phyloP scores from a whole-genome alignment of 2,113 vertebrate genomes.

The Mastomys coucha region DNA sequence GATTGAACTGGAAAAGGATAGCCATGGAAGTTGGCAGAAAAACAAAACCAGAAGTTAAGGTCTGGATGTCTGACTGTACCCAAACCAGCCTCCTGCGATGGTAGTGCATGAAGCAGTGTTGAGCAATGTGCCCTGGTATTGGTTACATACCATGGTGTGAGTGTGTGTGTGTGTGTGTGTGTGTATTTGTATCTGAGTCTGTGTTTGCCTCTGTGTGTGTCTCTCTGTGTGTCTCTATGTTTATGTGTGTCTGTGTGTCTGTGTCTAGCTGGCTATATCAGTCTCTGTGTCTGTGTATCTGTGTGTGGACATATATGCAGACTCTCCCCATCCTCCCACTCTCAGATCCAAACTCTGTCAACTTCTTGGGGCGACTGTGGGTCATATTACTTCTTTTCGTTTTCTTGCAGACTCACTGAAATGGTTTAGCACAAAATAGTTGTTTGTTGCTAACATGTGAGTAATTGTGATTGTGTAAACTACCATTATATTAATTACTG shows the following conservation, averaged over 20 bases:
- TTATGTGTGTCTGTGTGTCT: background rate
- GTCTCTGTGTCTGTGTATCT: background rate
- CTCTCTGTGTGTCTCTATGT: background rate
- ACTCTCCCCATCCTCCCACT: background rate
- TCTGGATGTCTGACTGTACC: background rate
- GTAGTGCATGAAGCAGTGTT: background rate
- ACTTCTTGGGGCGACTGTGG: background rate
- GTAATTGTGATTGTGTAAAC: too few relatives aligned
- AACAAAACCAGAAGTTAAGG: background rate
- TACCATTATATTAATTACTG: background rate
- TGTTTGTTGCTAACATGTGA: too few relatives aligned
- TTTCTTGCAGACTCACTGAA: background rate
- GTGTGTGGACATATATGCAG: accelerated
- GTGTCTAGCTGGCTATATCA: too few relatives aligned
- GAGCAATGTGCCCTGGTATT: accelerated
- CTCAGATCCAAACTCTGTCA: background rate
- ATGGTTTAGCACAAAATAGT: background rate
- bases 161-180: background rate
- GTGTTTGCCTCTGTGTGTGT: too few relatives aligned
- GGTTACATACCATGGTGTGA: background rate
- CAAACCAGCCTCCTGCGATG: background rate
- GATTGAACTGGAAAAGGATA: background rate
- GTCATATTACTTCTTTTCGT: too few relatives aligned
- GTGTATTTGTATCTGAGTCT: background rate
- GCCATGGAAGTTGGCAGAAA: background rate